Evolutionary conservation across 2,888 invertebrate genomes (phyloP), one percentile per base, ranked within the genome.

Genomic region (Hirtodrosophila confusa): DNA sequence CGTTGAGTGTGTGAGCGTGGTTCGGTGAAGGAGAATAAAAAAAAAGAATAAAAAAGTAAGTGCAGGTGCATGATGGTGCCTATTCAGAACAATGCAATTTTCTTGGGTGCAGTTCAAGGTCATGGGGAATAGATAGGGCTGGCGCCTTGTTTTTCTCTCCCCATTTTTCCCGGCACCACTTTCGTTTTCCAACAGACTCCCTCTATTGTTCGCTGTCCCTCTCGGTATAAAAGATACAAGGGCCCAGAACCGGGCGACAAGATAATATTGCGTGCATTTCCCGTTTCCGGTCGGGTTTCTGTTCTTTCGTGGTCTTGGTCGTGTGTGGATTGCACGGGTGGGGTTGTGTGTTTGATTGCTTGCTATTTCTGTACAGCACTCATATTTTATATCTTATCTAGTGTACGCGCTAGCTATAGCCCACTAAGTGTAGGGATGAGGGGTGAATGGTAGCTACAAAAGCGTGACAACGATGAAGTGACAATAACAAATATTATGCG

Each of bases 211-310:
- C 11, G 24, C 31, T 11, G 41, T 47, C 29, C 12, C n/a, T 2
- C 12, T 7, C 35, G 7, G 9, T 36, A 27, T 40, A 41, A 60
- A 53, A 45, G 37, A 33, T 55, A 41, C 40, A 39, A 55, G 51
- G 35, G 44, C 12, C 24, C 31, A 64, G 39, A 41, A 49, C 17
- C 70, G 50, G 67, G 64, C 78, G 64, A 53, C 43, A 61, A 72
- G 77, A 84, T 86, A 79, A 75, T 80, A 73, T 84, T 80, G 78
- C 75, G 76, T 68, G 62, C 70, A 79, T 71, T 78, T 84, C 71
- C 80, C 78, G 66, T 75, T 85, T 87, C 87, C 82, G 80, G 83
- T 74, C 64, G 75, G 31, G 24, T 36, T 49, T 56, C 47, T 27
- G 54, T 58, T 47, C 53, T 45, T 45, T 66, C 27, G 47, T 37